Percentiles rank a stretch among this genome's conserved stretches.
Conservation (phyloP, 2,888 invertebrate species). For the Pristionchus maxplancki region DNA sequence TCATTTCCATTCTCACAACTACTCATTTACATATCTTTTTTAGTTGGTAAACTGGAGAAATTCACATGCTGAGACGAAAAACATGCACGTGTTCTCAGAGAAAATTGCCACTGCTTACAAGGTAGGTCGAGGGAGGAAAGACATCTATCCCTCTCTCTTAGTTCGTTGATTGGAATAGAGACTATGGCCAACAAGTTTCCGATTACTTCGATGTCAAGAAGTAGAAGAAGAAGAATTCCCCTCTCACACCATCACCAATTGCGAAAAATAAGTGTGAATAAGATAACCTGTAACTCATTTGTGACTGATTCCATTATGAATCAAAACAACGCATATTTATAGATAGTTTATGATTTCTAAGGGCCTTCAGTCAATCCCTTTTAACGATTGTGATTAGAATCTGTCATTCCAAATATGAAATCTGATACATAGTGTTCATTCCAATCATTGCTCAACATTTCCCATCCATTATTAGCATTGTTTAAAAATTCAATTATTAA, state of each 20-base stretch:
- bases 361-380: neutral
- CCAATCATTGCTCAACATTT: conserved; percentile 41
- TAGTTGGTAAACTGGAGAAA: conserved; percentile 11
- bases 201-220: neutral
- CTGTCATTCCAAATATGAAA: neutral
- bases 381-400: conserved; percentile 14
- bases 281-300: neutral
- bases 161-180: conserved; percentile 22
- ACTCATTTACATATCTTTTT: neutral
- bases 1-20: neutral
- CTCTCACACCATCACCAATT: neutral
- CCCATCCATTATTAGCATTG: neutral
- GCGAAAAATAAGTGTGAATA: conserved; percentile 3
- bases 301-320: neutral
- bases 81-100: conserved; percentile 35
- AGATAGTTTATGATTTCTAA: neutral
- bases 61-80: neutral
- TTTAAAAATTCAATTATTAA: neutral
- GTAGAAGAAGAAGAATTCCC: neutral
- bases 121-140: neutral
- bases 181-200: neutral
- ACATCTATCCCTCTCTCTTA: neutral
- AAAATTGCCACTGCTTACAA: conserved; percentile 26
- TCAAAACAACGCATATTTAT: neutral
- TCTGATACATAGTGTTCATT: conserved; percentile 26